Evolutionary conservation across 1,140 invertebrate species (phyloP).

Genomic region (Drosophila cardini): DNA sequence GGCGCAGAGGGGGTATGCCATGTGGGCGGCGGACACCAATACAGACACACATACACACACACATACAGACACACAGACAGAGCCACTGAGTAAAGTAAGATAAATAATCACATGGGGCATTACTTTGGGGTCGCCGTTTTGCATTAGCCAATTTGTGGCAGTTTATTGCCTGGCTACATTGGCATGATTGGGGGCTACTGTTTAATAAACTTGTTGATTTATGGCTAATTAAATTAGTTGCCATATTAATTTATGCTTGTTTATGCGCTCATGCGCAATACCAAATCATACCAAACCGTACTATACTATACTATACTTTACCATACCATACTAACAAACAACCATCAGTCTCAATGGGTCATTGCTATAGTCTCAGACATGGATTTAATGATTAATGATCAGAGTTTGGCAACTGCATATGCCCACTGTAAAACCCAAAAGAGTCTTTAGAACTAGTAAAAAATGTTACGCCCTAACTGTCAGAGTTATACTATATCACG

Average conservation of each 20-base stretch:
- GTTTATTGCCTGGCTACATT: slow-evolving; percentile 72
- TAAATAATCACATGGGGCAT: slow-evolving; percentile 62
- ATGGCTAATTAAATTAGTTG: slow-evolving; percentile 80
- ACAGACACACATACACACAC: too few species aligned
- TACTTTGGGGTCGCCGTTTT: slow-evolving; percentile 66
- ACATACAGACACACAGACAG: neutral
- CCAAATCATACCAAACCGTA: neutral
- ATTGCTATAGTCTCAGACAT: slow-evolving; percentile 56
- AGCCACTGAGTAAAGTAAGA: slow-evolving; percentile 45
- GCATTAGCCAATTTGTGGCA: slow-evolving; percentile 80
- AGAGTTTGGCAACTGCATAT: slow-evolving; percentile 35
- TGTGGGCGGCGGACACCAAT: slow-evolving; percentile 56
- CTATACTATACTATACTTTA: too few species aligned
- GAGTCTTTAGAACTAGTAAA: slow-evolving; percentile 33
- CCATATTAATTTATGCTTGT: slow-evolving; percentile 76
- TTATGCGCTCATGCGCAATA: slow-evolving; percentile 65
- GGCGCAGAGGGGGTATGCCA: slow-evolving; percentile 13
- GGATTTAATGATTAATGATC: slow-evolving; percentile 76
- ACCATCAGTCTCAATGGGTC: slow-evolving; percentile 58
- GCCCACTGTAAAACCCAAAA: neutral
- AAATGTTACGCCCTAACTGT: slow-evolving; percentile 63
- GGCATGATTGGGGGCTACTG: slow-evolving; percentile 81
- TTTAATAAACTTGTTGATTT: slow-evolving; percentile 83
- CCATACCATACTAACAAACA: too few species aligned
- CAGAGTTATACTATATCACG: slow-evolving; percentile 67